These are phyloP conservation scores for Nothocercus nigrocapillus DNA, from an alignment of 2,113 vertebrate species.

Conservation along the genomic window DNA sequence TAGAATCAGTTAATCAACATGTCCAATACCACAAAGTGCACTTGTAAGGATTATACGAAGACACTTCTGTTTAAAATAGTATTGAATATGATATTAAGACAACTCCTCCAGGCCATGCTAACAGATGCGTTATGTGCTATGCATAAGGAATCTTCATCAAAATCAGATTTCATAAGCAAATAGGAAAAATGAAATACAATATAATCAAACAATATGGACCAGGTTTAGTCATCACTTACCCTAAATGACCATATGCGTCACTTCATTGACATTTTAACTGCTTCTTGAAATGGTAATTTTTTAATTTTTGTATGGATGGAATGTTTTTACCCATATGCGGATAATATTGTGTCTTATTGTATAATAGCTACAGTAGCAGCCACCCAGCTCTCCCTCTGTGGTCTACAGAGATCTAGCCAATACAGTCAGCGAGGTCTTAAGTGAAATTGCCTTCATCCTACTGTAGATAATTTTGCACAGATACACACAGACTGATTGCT, in stretches of 20 bases:
- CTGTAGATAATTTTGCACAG: not conserved
- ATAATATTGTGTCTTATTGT: not conserved
- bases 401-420: not conserved
- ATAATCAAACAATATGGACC: not conserved
- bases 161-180: not conserved
- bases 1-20: not conserved
- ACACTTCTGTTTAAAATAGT: not conserved
- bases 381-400: not conserved
- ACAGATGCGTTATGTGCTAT: not conserved
- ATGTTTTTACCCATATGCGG: not conserved
- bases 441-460: not conserved
- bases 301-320: rapidly evolving
- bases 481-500: not conserved
- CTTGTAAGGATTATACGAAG: not conserved
- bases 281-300: not conserved
- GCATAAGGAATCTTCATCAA: not conserved
- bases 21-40: not conserved
- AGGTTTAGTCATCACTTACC: not conserved
- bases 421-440: not conserved
- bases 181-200: not conserved
- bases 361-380: rapidly evolving
- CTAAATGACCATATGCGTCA: too few species aligned
- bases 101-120: not conserved
- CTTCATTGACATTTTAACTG: not conserved
- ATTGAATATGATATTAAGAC: not conserved